phyloP scores from a whole-genome alignment of 2,113 vertebrate species.

The Himantopus leucocephalus region DNA sequence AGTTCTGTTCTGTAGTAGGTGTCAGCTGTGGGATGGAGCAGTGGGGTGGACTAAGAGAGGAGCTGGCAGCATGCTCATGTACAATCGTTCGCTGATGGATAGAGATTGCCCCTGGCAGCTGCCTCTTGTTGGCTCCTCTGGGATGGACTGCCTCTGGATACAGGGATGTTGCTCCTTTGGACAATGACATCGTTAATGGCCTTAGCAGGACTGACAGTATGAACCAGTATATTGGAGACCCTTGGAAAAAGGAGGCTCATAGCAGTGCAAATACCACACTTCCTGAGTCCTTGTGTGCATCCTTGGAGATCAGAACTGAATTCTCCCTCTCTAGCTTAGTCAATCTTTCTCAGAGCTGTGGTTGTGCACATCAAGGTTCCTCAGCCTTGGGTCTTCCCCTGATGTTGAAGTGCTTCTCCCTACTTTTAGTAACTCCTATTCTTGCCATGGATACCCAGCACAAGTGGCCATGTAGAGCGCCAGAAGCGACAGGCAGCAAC shows the following conservation, averaged over 20 bases:
- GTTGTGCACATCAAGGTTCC: neutral
- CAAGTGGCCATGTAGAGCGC: neutral
- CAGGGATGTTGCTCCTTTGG: neutral
- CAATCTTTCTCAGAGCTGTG: neutral
- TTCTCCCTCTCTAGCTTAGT: neutral
- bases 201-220: neutral
- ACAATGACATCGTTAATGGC: neutral
- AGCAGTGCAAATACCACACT: neutral
- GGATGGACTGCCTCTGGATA: neutral
- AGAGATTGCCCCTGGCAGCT: neutral
- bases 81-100: accelerated
- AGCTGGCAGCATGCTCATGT: neutral
- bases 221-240: neutral
- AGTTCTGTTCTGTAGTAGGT: neutral
- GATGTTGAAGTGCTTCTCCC: neutral
- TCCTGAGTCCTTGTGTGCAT: neutral
- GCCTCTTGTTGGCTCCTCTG: neutral
- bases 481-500: neutral
- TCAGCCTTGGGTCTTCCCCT: neutral
- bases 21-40: neutral
- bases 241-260: neutral
- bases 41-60: neutral
- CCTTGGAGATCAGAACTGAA: neutral
- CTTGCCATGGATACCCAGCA: neutral
- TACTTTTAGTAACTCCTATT: neutral